Evolutionary conservation across 2,797 vertebrate genomes (phyloP).

Genomic region (Parotocinclus haroldoi): DNA sequence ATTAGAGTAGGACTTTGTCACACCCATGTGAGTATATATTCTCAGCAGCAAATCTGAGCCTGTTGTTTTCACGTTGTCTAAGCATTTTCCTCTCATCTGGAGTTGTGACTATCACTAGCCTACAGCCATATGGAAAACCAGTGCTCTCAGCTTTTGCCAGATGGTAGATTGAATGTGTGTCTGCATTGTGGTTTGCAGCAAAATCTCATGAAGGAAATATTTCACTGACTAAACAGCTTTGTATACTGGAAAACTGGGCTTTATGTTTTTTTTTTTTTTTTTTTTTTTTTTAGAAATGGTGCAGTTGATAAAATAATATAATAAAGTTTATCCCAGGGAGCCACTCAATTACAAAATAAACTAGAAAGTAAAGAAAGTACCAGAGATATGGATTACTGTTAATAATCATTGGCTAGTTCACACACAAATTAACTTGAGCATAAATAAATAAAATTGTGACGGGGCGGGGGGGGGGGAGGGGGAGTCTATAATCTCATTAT

Average conservation of each 20-base stretch:
- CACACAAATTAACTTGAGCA: too few relatives aligned
- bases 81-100: slow-evolving; percentile 17
- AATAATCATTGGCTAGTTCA: too few relatives aligned
- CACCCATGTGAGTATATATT: not conserved
- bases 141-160: slow-evolving; percentile 53
- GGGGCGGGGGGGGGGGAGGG: too few relatives aligned
- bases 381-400: too few relatives aligned
- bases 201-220: slow-evolving; percentile 26
- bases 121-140: slow-evolving; percentile 15
- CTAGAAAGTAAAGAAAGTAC: too few relatives aligned
- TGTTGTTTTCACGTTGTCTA: slow-evolving; percentile 18
- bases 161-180: slow-evolving; percentile 55
- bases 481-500: too few relatives aligned
- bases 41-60: slow-evolving; percentile 18
- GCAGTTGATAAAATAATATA: too few relatives aligned
- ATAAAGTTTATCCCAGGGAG: too few relatives aligned
- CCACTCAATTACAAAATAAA: too few relatives aligned
- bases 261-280: not conserved
- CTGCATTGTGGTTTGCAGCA: slow-evolving; percentile 47
- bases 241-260: not conserved
- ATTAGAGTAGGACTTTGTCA: slow-evolving; percentile 26
- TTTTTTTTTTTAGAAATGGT: not conserved
- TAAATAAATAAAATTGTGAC: too few relatives aligned
- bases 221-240: slow-evolving; percentile 37
- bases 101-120: slow-evolving; percentile 1